phyloP scores from a whole-genome alignment of 2,113 vertebrate species.

The Cyprinus carpio region DNA sequence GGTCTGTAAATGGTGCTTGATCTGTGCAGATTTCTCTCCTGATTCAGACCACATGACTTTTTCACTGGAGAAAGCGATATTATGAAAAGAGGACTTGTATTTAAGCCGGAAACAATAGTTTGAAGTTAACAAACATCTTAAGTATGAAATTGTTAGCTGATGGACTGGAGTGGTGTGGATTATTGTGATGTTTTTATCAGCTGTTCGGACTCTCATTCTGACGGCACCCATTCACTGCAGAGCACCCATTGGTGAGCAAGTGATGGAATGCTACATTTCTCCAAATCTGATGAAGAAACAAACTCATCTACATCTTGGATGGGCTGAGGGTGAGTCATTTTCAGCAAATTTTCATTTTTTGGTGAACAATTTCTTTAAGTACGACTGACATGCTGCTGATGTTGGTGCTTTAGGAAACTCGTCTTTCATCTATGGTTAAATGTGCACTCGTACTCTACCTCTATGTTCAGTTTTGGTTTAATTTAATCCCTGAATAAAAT shows the following conservation, averaged over 20 bases:
- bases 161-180: too few species aligned
- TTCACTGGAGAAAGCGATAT: too few species aligned
- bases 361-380: neutral
- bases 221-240: neutral
- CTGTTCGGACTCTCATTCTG: neutral
- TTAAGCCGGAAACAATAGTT: too few species aligned
- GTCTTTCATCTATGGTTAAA: neutral
- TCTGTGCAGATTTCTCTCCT: too few species aligned
- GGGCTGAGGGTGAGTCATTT: too few species aligned
- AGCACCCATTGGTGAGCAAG: neutral
- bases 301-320: too few species aligned
- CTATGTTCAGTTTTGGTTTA: neutral
- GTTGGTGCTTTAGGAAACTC: neutral
- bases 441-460: neutral
- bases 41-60: too few species aligned
- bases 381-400: neutral
- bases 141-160: too few species aligned
- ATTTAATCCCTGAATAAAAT: neutral
- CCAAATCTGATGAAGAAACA: too few species aligned
- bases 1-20: too few species aligned
- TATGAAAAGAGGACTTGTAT: too few species aligned
- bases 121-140: too few species aligned
- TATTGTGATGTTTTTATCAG: neutral
- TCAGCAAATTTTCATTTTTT: neutral
- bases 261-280: neutral